Evolutionary conservation across 1,140 invertebrate species (phyloP).

Genomic region (Bactericera cockerelli): DNA sequence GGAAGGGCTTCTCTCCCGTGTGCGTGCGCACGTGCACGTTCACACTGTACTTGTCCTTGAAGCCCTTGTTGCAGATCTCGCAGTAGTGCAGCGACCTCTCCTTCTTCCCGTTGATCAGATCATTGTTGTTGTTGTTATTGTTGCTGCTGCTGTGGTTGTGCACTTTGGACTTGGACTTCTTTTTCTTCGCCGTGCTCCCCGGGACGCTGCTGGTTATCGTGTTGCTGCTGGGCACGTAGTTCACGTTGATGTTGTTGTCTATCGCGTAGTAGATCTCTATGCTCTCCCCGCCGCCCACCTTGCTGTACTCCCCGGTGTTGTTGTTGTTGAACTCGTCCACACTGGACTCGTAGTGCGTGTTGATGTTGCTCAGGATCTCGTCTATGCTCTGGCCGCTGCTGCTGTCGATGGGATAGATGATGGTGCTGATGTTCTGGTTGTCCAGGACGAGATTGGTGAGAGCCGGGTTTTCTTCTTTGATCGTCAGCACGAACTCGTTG

Average conservation of each 20-base stretch:
- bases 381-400: neutral
- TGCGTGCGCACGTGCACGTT: conserved; percentile 83
- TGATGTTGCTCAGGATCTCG: neutral
- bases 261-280: conserved; percentile 5
- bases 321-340: conserved; percentile 26
- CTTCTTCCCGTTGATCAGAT: conserved; percentile 31
- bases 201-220: neutral
- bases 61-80: conserved; percentile 79
- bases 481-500: neutral
- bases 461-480: conserved; percentile 17
- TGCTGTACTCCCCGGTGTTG: conserved; percentile 29
- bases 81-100: conserved; percentile 77
- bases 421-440: conserved; percentile 18
- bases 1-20: conserved; percentile 79
- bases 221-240: neutral
- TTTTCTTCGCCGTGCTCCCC: neutral
- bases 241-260: neutral
- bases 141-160: conserved; percentile 6
- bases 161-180: neutral
- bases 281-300: neutral
- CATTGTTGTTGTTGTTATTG: neutral
- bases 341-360: conserved; percentile 11
- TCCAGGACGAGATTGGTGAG: conserved; percentile 25
- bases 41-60: conserved; percentile 86
- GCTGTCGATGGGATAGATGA: neutral